A percentile compares a stretch with the other conserved stretches of the same genome.
phyloP scores from a whole-genome alignment of 2,888 invertebrate species.

The Charanyca ferruginea region DNA sequence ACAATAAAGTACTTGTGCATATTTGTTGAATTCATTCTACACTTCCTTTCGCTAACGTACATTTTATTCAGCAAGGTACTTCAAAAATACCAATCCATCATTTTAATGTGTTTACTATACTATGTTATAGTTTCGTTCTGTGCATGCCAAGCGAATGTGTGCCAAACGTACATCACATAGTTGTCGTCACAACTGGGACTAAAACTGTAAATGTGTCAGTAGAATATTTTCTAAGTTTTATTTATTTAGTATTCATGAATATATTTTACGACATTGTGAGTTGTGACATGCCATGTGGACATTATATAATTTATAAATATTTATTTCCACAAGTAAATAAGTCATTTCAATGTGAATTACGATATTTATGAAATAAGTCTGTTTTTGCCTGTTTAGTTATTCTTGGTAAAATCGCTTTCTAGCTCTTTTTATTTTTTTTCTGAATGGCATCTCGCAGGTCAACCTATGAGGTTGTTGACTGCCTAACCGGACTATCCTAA shows the following conservation, averaged over 20 bases:
- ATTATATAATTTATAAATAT: constrained; percentile 11
- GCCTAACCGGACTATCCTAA: too few species aligned
- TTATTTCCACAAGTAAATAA: constrained; percentile 7
- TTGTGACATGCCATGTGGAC: constrained; percentile 4
- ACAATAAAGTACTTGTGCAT: not conserved
- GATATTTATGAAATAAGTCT: not conserved
- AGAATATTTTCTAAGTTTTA: constrained; percentile 31
- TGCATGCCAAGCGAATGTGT: constrained; percentile 9
- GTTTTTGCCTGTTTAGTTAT: not conserved
- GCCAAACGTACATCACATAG: constrained; percentile 41
- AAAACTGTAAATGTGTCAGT: constrained; percentile 45
- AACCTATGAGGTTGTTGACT: too few species aligned
- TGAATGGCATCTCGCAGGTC: too few species aligned
- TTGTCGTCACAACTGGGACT: constrained; percentile 22
- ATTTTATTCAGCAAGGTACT: not conserved
- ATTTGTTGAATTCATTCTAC: not conserved
- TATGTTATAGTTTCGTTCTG: constrained; percentile 6
- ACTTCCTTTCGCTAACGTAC: not conserved
- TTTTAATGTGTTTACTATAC: constrained; percentile 1
- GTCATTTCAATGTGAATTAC: constrained; percentile 16
- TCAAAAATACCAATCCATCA: not conserved
- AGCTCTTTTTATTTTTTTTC: too few species aligned
- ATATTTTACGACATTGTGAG: constrained; percentile 13
- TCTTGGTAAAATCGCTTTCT: too few species aligned
- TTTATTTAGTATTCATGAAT: constrained; percentile 37